A percentile compares a stretch with the other conserved stretches of the same genome.
Evolutionary conservation across 2,113 vertebrate genomes (phyloP).

Genomic region (Marmota flaviventris): DNA sequence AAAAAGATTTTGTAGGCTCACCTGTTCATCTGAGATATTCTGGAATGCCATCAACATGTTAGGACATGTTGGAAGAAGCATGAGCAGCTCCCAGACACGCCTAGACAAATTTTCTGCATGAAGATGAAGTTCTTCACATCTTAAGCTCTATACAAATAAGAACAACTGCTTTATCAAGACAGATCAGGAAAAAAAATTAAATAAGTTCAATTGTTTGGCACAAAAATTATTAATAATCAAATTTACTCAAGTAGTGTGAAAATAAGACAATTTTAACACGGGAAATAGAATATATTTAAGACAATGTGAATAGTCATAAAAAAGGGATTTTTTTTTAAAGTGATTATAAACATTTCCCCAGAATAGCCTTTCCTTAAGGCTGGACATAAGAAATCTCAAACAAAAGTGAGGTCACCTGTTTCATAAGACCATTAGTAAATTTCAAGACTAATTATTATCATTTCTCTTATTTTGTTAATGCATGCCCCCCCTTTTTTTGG

Average conservation of each 20-base stretch:
- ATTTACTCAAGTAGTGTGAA: neutral
- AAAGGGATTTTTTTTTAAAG: neutral
- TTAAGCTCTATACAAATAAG: conserved; percentile 89
- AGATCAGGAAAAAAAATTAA: neutral
- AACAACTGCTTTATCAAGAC: conserved; percentile 67
- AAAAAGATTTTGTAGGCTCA: conserved; percentile 80
- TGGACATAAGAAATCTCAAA: conserved; percentile 7
- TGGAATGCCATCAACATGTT: conserved; percentile 99
- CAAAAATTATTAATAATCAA: conserved; percentile 2
- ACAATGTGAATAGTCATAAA: neutral
- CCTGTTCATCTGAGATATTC: conserved; percentile 97
- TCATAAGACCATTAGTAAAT: conserved; percentile 23
- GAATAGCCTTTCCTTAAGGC: neutral
- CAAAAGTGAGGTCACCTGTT: conserved; percentile 1
- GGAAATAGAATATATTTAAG: conserved; percentile 37
- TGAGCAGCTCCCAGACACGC: conserved; percentile 98
- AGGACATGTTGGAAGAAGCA: conserved; percentile 98
- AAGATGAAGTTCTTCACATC: conserved; percentile 98
- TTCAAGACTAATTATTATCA: neutral
- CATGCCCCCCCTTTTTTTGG: neutral
- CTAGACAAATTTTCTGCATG: conserved; percentile 98
- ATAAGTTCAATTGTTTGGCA: neutral
- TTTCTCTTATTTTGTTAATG: neutral
- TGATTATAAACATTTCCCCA: neutral
- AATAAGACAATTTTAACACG: neutral